Conservation (phyloP, 2,797 vertebrate genomes). For the Anniella stebbinsi region DNA sequence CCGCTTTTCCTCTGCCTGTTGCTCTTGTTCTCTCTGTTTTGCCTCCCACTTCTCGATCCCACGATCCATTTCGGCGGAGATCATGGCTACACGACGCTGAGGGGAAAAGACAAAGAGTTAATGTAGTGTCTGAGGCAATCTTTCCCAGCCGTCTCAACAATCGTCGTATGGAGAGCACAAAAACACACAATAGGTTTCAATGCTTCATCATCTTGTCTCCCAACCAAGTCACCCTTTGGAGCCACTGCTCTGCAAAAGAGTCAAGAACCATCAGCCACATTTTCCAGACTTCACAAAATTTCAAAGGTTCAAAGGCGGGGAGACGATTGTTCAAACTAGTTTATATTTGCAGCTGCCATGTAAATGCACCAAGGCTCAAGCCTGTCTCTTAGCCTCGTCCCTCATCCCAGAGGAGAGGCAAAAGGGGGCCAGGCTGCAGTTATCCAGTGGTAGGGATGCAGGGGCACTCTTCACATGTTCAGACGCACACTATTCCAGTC, state of each 20-base stretch:
- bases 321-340: neutral
- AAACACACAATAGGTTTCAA: neutral
- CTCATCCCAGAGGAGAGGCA: neutral
- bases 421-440: neutral
- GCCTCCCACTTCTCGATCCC: conserved; percentile 69
- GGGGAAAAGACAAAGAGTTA: conserved; percentile 43
- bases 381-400: neutral
- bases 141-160: neutral
- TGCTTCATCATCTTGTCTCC: neutral
- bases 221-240: too few relatives aligned
- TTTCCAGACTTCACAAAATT: neutral
- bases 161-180: neutral
- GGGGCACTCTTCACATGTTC: neutral
- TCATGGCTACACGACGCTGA: conserved; percentile 71
- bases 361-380: neutral
- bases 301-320: neutral
- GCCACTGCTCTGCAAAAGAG: too few relatives aligned
- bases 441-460: neutral
- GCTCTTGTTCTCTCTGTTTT: conserved; percentile 51
- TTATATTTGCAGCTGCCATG: neutral
- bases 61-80: conserved; percentile 73
- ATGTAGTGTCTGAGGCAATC: neutral
- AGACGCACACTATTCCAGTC: neutral
- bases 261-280: neutral
- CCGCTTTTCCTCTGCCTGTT: conserved; percentile 53